Evolutionary conservation across 1,140 invertebrate species (phyloP).

Genomic region (Calephelis nemesis): DNA sequence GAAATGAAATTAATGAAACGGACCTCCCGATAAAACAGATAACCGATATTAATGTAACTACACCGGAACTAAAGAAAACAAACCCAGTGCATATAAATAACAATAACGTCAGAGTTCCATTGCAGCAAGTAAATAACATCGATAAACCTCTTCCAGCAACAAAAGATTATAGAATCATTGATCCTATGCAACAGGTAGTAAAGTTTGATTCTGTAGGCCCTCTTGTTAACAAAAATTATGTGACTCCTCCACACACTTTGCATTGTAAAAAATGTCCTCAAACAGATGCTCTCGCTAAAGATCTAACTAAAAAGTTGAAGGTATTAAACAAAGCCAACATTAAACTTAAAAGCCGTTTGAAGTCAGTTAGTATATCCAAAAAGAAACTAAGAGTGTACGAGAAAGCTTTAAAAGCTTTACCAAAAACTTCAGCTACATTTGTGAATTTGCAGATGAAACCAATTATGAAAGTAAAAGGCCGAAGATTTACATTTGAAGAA

Average conservation of each 20-base stretch:
- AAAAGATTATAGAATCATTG: not conserved
- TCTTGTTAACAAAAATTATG: not conserved
- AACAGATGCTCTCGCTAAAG: too few relatives aligned
- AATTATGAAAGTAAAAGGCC: not conserved
- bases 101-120: not conserved
- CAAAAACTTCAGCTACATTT: not conserved
- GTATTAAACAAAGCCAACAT: too few relatives aligned
- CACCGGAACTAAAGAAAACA: not conserved
- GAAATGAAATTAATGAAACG: not conserved
- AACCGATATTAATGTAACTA: not conserved
- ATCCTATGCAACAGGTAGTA: not conserved
- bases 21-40: not conserved
- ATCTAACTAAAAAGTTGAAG: too few relatives aligned
- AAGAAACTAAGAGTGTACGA: not conserved
- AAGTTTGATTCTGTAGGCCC: not conserved
- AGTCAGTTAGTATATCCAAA: not conserved
- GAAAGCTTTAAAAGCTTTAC: not conserved
- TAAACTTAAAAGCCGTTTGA: too few relatives aligned
- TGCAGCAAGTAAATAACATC: not conserved
- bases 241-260: too few relatives aligned
- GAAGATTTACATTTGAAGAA: conserved; percentile 5
- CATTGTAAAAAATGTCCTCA: too few relatives aligned
- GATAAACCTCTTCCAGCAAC: not conserved
- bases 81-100: too few relatives aligned
- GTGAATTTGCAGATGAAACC: conserved; percentile 4